Conservation (phyloP, 2,113 vertebrate species). For the Sander lucioperca region DNA sequence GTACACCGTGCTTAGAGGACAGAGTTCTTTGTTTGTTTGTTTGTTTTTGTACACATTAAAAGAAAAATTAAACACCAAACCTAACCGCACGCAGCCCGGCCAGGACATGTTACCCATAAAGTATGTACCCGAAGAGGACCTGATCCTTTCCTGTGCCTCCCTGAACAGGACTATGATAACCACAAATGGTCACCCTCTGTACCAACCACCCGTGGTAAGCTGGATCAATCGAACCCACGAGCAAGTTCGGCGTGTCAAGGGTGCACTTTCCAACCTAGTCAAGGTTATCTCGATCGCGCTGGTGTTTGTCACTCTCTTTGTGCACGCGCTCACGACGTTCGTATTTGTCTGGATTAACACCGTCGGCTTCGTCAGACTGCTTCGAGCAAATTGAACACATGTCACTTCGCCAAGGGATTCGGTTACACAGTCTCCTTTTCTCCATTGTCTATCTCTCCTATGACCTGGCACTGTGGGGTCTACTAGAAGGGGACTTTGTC, state of each 20-base stretch:
- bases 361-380: neutral
- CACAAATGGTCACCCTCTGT: constrained; percentile 1
- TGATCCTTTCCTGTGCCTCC: neutral
- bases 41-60: too few relatives aligned
- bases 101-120: constrained; percentile 5
- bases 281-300: neutral
- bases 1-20: too few relatives aligned
- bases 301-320: fast-evolving
- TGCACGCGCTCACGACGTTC: neutral
- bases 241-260: neutral
- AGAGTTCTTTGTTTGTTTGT: too few relatives aligned
- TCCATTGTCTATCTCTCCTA: too few relatives aligned
- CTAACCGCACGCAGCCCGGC: too few relatives aligned
- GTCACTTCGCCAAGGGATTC: neutral
- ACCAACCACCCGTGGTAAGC: neutral
- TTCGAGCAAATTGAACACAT: neutral
- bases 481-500: too few relatives aligned
- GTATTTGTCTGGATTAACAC: neutral
- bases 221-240: neutral
- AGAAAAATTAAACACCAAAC: too few relatives aligned
- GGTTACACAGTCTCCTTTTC: too few relatives aligned
- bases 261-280: neutral
- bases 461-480: too few relatives aligned
- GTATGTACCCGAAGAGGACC: neutral
- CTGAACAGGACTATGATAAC: neutral